These are phyloP conservation scores for Fistularia commersonii DNA, from an alignment of 2,797 vertebrate genomes.

Conservation along the genomic window DNA sequence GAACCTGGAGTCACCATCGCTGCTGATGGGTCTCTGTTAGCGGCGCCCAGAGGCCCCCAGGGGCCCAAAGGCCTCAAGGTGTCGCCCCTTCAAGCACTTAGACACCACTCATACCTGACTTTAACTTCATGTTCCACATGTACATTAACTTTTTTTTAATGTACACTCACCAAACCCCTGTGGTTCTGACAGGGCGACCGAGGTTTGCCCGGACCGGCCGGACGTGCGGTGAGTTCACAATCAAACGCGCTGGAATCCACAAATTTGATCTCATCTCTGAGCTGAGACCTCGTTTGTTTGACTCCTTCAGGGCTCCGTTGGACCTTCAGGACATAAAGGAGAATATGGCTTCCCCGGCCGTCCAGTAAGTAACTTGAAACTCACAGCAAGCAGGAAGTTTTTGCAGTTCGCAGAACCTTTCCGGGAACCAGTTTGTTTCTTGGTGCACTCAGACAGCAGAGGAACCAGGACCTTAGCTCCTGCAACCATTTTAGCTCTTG, in stretches of 20 bases:
- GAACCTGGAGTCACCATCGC: conserved; percentile 83
- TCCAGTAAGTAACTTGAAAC: conserved; percentile 82
- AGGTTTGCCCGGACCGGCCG: conserved; percentile 72
- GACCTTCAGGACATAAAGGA: conserved; percentile 86
- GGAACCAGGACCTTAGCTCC: too few relatives aligned
- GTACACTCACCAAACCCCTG: too few relatives aligned
- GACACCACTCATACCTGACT: not conserved
- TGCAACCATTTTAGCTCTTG: too few relatives aligned
- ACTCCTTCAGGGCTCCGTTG: conserved; percentile 82
- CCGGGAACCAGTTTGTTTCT: too few relatives aligned
- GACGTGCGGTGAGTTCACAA: conserved; percentile 55
- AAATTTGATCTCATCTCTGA: not conserved
- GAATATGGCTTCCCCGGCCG: conserved; percentile 90
- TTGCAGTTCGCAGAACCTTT: too few relatives aligned
- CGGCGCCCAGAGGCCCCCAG: conserved; percentile 63
- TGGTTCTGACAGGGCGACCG: conserved; percentile 83
- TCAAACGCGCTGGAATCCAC: not conserved
- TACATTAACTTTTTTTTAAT: not conserved
- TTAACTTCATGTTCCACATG: not conserved
- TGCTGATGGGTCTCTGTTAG: conserved; percentile 78
- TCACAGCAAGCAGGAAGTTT: too few relatives aligned
- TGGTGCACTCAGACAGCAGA: too few relatives aligned
- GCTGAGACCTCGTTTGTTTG: conserved; percentile 10
- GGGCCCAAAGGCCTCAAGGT: conserved; percentile 81
- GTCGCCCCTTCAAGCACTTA: not conserved